Evolutionary conservation across 2,113 vertebrate genomes (phyloP).

Genomic region (Gnathonemus echidnorhynchus): DNA sequence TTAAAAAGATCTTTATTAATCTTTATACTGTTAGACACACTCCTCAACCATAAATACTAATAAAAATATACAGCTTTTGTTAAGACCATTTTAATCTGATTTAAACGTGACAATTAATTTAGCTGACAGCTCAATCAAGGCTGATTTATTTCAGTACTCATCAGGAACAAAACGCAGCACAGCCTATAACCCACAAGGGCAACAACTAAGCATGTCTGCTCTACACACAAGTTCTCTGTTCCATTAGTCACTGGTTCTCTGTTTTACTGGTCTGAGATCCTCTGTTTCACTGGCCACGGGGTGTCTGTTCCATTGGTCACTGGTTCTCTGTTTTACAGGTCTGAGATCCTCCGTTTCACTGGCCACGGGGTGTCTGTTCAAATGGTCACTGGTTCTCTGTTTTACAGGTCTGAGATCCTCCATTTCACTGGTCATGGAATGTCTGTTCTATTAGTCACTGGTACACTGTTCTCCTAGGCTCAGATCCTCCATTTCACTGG

Average conservation of each 20-base stretch:
- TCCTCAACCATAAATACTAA: constrained; percentile 3
- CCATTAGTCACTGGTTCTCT: not conserved
- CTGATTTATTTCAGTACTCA: not conserved
- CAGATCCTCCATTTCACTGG: not conserved
- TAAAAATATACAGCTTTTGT: not conserved
- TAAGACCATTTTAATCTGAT: constrained; percentile 2
- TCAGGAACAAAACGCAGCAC: not conserved
- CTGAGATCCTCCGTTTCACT: not conserved
- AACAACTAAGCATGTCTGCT: not conserved
- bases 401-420: not conserved
- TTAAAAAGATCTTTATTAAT: not conserved
- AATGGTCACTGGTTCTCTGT: no score
- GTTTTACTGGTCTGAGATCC: not conserved
- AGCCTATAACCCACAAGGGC: not conserved
- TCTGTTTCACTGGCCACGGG: not conserved
- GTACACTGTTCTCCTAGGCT: not conserved
- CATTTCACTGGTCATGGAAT: not conserved
- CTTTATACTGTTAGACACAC: not conserved
- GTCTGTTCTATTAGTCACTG: not conserved
- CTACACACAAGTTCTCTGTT: not conserved
- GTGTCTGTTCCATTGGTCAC: no score
- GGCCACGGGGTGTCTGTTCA: not conserved
- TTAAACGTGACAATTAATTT: not conserved
- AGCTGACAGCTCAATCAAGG: constrained; percentile 5
- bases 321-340: not conserved